These are phyloP conservation scores for Dysmachus trigonus DNA, from an alignment of 2,888 invertebrate species.

Conservation along the genomic window DNA sequence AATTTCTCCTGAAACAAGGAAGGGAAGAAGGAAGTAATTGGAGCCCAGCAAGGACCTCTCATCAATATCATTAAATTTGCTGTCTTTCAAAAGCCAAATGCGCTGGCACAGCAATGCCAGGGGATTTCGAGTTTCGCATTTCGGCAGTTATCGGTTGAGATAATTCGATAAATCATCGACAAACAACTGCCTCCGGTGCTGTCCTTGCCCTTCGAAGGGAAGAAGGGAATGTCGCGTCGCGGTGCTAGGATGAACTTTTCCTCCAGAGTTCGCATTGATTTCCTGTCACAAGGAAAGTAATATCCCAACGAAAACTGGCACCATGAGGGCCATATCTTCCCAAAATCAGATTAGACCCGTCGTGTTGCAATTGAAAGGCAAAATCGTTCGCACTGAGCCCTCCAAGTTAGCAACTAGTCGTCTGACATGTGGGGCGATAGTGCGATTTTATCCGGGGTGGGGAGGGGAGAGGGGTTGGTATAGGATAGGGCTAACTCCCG, in stretches of 20 bases:
- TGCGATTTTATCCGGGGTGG: neutral
- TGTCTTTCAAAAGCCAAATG: neutral
- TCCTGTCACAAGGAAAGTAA: conserved; percentile 7
- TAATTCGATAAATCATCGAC: neutral
- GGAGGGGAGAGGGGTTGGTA: too few relatives aligned
- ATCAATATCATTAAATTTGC: neutral
- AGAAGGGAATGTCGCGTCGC: neutral
- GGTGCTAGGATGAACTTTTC: neutral
- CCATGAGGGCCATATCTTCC: neutral
- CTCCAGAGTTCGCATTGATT: neutral
- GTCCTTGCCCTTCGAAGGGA: neutral
- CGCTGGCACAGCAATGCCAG: neutral
- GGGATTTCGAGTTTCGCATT: neutral
- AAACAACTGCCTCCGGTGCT: neutral
- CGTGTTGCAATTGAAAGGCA: neutral
- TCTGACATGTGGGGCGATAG: neutral
- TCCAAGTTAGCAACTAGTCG: neutral
- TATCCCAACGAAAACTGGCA: neutral
- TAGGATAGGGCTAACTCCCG: neutral
- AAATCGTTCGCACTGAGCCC: neutral
- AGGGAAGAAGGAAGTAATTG: neutral
- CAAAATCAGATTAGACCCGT: neutral
- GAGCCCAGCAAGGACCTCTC: neutral
- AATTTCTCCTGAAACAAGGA: neutral
- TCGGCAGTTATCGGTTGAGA: neutral